phyloP scores from a whole-genome alignment of 2,797 vertebrate species.

The Phoebastria nigripes region DNA sequence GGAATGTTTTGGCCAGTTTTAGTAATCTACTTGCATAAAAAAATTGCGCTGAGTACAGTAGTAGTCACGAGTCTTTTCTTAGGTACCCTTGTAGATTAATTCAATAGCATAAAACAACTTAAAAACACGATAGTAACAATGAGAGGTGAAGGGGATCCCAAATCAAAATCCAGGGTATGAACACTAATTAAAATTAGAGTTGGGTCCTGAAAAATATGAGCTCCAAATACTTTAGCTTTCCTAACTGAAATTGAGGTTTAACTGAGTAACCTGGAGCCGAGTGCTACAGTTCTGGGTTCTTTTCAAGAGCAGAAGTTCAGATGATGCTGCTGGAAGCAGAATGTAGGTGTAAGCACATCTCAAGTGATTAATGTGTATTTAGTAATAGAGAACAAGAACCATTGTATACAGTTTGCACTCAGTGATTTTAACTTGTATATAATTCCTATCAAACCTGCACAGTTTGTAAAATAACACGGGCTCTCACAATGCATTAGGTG shows the following conservation, averaged over 20 bases:
- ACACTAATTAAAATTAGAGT: not conserved
- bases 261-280: not conserved
- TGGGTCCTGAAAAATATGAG: not conserved
- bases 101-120: not conserved
- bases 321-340: not conserved
- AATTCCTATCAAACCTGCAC: not conserved
- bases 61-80: not conserved
- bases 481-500: not conserved
- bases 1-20: not conserved
- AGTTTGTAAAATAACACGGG: constrained; percentile 21
- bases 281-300: not conserved
- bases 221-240: not conserved
- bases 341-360: not conserved
- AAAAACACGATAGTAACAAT: not conserved
- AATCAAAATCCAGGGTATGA: not conserved
- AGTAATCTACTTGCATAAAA: not conserved
- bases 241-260: not conserved
- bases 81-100: not conserved
- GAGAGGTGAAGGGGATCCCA: not conserved
- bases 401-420: not conserved
- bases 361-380: constrained; percentile 7
- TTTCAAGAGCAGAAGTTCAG: constrained; percentile 1
- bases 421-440: not conserved
- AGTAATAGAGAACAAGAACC: constrained; percentile 1
- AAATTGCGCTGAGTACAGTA: rapidly evolving